Conservation (phyloP, 2,797 vertebrate genomes). For the Picus viridis region DNA sequence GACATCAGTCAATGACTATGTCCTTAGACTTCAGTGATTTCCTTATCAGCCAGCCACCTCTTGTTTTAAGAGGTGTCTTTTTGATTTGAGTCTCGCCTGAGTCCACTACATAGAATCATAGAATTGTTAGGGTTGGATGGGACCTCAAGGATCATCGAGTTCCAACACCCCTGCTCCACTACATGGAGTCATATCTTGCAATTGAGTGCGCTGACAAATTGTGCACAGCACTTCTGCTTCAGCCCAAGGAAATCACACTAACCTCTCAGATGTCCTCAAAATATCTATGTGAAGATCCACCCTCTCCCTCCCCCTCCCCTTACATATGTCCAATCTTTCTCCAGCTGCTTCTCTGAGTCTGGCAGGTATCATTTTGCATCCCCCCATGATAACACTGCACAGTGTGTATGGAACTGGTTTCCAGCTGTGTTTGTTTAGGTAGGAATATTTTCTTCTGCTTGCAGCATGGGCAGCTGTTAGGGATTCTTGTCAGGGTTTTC, state of each 20-base stretch:
- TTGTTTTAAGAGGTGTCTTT: neutral
- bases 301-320: neutral
- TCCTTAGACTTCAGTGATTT: neutral
- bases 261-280: constrained; percentile 7
- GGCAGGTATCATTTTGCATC: constrained; percentile 37
- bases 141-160: no score
- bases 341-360: neutral
- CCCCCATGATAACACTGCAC: constrained; percentile 1
- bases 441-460: neutral
- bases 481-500: constrained; percentile 12
- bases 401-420: constrained; percentile 1
- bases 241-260: neutral
- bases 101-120: neutral
- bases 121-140: no score
- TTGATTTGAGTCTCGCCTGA: neutral
- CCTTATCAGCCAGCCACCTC: neutral
- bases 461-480: neutral
- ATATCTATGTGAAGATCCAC: neutral
- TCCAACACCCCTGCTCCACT: neutral
- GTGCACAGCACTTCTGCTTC: neutral
- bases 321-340: neutral
- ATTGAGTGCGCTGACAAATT: neutral
- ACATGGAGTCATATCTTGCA: neutral
- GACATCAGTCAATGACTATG: neutral
- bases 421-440: constrained; percentile 44